Base-by-base conservation (phyloP, 2,888 invertebrate genomes). In the Apamea anceps region DNA sequence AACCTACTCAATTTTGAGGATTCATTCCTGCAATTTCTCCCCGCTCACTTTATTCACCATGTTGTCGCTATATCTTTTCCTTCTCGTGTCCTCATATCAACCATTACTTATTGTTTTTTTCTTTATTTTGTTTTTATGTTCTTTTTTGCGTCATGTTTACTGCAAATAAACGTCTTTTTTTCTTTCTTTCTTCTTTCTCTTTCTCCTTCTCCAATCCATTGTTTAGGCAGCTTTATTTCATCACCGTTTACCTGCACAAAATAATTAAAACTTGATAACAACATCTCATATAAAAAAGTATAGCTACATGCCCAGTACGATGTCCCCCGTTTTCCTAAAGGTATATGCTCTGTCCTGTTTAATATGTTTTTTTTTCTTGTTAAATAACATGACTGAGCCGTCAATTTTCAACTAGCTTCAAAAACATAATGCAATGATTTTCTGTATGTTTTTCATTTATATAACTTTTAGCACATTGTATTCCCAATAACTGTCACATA, bases 391-490 rank as follows among this genome's bases (percentile, higher is more conserved):
- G 45, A 32, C 45, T 7, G 28, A 25, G 5, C 32, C 42, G 13
- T 65, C 2, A 10, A 28, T 74, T 25, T 10, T 37, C 18, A 8
- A 57, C 10, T 13, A 54, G 5, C 12, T 57, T 48, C 18, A 42
- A 66, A 57, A 2, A 74, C 54, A 57, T 25, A 81, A n/a, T 45
- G 45, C 63, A 32, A 6, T 54, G 45, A 21, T 32, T 54, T 25
- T 28, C 21, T 12, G 32, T 21, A 32, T 8, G 1, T 15, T 6
- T 63, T 32, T n/a, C 72, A 37, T 80, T 72, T 79, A 81, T 79
- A 81, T n/a, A 25, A 6, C 13, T 71, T 48, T 8, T 21, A 48
- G 4, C 2, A 28, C 8, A 54, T 45, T 7, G 25, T 65, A 2
- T 48, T 57, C 18, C 37, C 21, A 37, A 37, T 37, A 73, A 65